Evolutionary conservation across 37 sponge, comb jelly and placozoan species (phyloP), one percentile per base, ranked within the genome.

Genomic region (Agelas oroides): DNA sequence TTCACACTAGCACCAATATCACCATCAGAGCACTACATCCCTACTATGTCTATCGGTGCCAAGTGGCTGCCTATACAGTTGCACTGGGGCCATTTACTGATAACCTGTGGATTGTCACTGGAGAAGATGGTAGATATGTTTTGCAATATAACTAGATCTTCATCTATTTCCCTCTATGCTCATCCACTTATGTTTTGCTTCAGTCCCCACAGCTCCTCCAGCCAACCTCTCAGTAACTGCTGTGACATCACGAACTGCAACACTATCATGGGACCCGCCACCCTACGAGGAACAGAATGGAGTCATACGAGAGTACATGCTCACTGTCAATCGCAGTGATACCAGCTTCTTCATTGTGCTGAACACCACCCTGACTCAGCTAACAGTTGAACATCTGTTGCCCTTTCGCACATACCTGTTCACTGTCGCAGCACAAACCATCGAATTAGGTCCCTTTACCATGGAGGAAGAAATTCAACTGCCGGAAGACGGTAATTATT

Each of bases 21-120:
- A 58, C 58, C 1, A 21, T 85, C 39, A 25, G 32, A 0, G 41
- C 60, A 6, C n/a, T n/a, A n/a, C n/a, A n/a, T n/a, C n/a, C n/a
- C n/a, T n/a, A n/a, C n/a, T n/a, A n/a, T n/a, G n/a, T 24, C 38
- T 85, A 85, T 27, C 60, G 69, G 54, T 76, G 54, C 25, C 31
- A 32, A 19, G 77, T 85, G 53, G 46, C 77, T 14, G 85, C 85
- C 31, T 31, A 38, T 17, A 85, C 85, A 0, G 28, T 85, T 23
- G 85, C 41, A 54, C 54, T 25, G 8, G 85, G 85, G 5, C 85
- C 85, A 13, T 65, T 39, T 11, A 40, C 66, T 36, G n/a, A n/a
- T n/a, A n/a, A n/a, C n/a, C n/a, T n/a, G n/a, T n/a, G n/a, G n/a
- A n/a, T n/a, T n/a, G n/a, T n/a, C n/a, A n/a, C n/a, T n/a, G n/a